Evolutionary conservation across 2,113 vertebrate genomes (phyloP).

Genomic region (Odocoileus virginianus): DNA sequence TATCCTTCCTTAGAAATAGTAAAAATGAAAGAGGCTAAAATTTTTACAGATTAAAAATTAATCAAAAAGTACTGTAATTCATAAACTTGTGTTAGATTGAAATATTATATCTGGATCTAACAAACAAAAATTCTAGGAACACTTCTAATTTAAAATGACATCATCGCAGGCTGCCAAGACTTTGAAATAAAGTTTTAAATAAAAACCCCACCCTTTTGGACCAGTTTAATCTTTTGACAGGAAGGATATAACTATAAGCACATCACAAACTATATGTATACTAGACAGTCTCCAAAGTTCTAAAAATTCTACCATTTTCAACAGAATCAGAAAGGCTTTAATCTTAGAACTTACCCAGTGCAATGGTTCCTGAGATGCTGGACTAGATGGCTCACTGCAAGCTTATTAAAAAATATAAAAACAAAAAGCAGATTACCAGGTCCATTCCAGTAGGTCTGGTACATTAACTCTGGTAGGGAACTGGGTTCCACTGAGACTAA

Average conservation of each 20-base stretch:
- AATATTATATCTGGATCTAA: slow-evolving; percentile 36
- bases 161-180: neutral
- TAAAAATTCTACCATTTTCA: slow-evolving; percentile 32
- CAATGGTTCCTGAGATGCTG: neutral
- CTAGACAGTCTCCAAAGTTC: neutral
- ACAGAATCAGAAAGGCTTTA: neutral
- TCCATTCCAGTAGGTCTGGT: neutral
- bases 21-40: neutral
- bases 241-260: slow-evolving; percentile 35
- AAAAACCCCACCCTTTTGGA: neutral
- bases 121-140: slow-evolving; percentile 10
- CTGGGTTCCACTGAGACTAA: neutral
- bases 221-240: neutral
- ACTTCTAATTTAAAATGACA: slow-evolving; percentile 27
- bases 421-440: neutral
- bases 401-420: slow-evolving; percentile 28
- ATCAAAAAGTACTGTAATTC: slow-evolving; percentile 32
- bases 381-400: neutral
- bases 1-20: neutral
- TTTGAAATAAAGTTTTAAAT: slow-evolving; percentile 37
- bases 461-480: neutral
- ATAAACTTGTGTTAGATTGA: slow-evolving; percentile 26
- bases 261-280: neutral
- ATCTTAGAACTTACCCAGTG: neutral
- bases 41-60: slow-evolving; percentile 42